Evolutionary conservation across 1,140 invertebrate species (phyloP), one percentile per base, ranked within the genome.

Genomic region (Ephestia elutella): DNA sequence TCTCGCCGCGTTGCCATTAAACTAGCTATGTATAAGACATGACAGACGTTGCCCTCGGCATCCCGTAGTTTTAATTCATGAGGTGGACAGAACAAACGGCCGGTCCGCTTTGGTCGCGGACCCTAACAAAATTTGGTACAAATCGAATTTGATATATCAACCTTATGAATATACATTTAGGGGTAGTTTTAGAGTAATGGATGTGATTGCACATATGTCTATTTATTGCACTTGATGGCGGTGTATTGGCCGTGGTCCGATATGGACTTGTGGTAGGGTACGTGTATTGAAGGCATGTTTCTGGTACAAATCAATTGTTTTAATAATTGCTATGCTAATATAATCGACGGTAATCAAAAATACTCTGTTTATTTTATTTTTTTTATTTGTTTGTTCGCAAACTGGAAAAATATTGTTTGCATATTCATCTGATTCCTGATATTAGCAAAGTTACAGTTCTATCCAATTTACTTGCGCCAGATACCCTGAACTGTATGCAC

Each of bases 181-280:
- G 60, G 63, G 54, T 82, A 82, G 74, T 63, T 64, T 72, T 78
- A 77, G 68, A 67, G 49, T 78, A 73, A 65, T 62, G 48, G 56
- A 80, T 85, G 78, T 85, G 76, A 75, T 75, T 57, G 82, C 82
- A 87, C 84, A 74, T 80, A 76, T 65, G 59, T 72, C 70, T 75
- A 76, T 73, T 74, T 81, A 75, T 74, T 74, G 82, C 82, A 86
- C 83, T 68, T 66, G 66, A 72, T 71, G 62, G 62, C 50, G 62
- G 54, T 59, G 60, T 62, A 54, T 49, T 17, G 38, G n/a, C 13
- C 15, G 38, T n/a, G 38, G n/a, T 44, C 38, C 15, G 2, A 44
- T 44, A 15, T n/a, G 38, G 15, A 44, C 21, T 50, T 30, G 50
- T 60, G 48, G 20, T 48, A 54, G 21, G 15, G 28, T n/a, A 32